Percentiles rank a stretch among this genome's conserved stretches.
Conservation (phyloP, 1,140 invertebrate species). For the Orius insidiosus region DNA sequence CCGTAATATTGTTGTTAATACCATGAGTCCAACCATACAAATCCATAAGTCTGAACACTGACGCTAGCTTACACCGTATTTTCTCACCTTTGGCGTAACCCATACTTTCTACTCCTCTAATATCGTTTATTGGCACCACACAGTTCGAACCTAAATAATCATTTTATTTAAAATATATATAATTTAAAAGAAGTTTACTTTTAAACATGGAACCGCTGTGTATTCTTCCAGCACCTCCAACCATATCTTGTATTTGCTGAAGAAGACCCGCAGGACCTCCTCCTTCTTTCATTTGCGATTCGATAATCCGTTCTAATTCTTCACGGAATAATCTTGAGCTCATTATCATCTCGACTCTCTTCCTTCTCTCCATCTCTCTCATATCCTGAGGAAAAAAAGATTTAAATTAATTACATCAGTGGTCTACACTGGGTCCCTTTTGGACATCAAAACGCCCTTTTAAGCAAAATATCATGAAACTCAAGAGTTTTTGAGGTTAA, state of each 20-base stretch:
- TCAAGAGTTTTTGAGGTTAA: too few relatives aligned
- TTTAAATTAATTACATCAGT: too few relatives aligned
- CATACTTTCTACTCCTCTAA: conserved; percentile 86
- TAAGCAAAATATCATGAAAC: too few relatives aligned
- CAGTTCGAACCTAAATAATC: conserved; percentile 52
- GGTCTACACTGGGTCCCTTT: too few relatives aligned
- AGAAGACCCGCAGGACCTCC: conserved; percentile 59
- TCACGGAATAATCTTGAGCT: conserved; percentile 89
- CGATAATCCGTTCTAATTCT: conserved; percentile 92
- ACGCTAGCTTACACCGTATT: conserved; percentile 88
- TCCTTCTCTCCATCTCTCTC: conserved; percentile 90
- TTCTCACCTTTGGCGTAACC: conserved; percentile 92
- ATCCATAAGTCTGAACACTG: conserved; percentile 88
- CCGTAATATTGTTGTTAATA: conserved; percentile 57
- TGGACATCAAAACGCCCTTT: too few relatives aligned
- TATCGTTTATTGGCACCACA: conserved; percentile 94
- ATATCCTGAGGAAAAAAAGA: conserved; percentile 52
- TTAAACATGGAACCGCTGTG: conserved; percentile 7
- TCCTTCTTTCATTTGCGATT: conserved; percentile 72
- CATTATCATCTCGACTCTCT: conserved; percentile 91
- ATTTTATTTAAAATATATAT: conserved; percentile 1
- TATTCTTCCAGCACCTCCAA: conserved; percentile 33
- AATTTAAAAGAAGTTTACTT: conserved; percentile 11
- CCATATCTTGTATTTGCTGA: conserved; percentile 89
- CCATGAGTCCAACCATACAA: conserved; percentile 91